Conservation (phyloP, 2,113 vertebrate species). For the Onychostruthus taczanowskii region DNA sequence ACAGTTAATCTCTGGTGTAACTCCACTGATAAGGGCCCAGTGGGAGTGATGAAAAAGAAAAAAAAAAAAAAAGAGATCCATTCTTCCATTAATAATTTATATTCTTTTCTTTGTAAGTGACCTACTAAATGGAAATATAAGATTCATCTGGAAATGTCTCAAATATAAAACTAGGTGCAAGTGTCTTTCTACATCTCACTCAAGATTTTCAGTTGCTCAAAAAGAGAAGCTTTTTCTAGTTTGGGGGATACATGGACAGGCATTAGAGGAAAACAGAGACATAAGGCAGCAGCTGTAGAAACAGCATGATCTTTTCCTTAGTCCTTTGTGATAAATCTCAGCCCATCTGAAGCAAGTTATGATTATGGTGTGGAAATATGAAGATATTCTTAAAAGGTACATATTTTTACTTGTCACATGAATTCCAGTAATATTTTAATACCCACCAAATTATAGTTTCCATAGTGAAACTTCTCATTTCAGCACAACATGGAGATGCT, state of each 20-base stretch:
- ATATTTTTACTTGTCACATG: background rate
- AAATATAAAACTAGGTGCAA: background rate
- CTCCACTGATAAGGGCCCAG: background rate
- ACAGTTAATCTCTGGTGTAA: background rate
- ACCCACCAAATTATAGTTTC: background rate
- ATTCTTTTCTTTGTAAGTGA: background rate
- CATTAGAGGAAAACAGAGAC: background rate
- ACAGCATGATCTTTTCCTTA: conserved; percentile 26
- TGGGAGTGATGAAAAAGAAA: background rate
- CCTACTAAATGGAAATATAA: conserved; percentile 7
- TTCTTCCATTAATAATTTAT: conserved; percentile 9
- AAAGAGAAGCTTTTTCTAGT: background rate
- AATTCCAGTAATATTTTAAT: background rate
- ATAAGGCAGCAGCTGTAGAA: conserved; percentile 43
- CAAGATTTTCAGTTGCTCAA: background rate
- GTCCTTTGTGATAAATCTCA: conserved; percentile 22
- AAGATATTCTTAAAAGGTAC: background rate
- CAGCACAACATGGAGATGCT: background rate
- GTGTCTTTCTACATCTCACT: background rate
- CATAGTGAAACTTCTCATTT: background rate
- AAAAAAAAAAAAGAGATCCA: background rate
- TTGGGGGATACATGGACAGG: background rate
- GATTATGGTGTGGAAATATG: background rate
- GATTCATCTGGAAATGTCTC: background rate
- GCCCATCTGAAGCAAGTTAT: background rate